Percentiles rank a stretch among this genome's conserved stretches.
Evolutionary conservation across 2,113 vertebrate species (phyloP).

Genomic region (Panthera tigris): DNA sequence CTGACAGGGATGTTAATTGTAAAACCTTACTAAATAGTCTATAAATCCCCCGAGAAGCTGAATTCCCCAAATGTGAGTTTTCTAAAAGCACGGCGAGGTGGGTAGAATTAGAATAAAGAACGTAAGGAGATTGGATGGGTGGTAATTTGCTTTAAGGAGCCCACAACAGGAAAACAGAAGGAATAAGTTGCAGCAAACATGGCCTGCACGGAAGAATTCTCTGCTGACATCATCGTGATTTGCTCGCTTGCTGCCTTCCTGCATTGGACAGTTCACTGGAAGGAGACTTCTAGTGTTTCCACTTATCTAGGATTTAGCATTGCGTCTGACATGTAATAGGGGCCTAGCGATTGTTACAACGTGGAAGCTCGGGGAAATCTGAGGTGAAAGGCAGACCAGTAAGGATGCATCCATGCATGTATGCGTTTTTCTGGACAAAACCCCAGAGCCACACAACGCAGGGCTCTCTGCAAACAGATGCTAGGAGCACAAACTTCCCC

Average conservation of each 20-base stretch:
- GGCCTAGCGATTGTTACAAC: neutral
- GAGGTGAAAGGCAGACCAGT: accelerated
- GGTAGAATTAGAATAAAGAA: neutral
- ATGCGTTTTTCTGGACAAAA: neutral
- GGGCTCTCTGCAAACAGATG: neutral
- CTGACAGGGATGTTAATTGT: accelerated
- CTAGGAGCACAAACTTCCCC: accelerated
- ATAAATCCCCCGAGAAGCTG: accelerated
- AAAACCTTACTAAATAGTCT: neutral
- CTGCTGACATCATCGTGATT: accelerated
- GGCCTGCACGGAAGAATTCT: accelerated
- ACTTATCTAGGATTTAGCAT: accelerated
- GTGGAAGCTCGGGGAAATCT: neutral
- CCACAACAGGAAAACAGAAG: neutral
- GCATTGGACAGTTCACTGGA: accelerated
- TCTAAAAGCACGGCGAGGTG: neutral
- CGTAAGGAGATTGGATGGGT: neutral
- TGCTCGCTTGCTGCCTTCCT: neutral
- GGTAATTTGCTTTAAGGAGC: neutral
- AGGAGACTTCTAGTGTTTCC: neutral
- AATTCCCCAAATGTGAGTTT: accelerated
- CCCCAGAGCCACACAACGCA: accelerated
- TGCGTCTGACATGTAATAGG: accelerated
- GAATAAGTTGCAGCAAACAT: accelerated
- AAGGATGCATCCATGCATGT: accelerated